Base-by-base conservation (phyloP, 2,113 vertebrate genomes). In the Syngnathoides biaculeatus region DNA sequence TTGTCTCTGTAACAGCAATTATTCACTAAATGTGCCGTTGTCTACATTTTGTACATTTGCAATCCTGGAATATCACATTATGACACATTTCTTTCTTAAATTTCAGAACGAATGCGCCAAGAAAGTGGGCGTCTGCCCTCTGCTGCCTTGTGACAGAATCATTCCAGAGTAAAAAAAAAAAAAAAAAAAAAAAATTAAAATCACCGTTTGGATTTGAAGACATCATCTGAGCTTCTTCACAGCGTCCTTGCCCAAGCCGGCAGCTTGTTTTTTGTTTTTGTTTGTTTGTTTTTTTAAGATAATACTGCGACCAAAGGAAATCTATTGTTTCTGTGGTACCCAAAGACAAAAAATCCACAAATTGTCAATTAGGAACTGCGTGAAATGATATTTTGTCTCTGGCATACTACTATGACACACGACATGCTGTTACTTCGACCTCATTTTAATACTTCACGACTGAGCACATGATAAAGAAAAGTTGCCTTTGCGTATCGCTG, bases 61-160 rank as follows among this genome's bases (percentile, higher is more conserved):
- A 9, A 59, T 38, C n/a, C 30, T 20, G 30, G 30, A 11, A 19
- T 38, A 0, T 8, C 14, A n/a, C 17, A n/a, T 64, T 76, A 19
- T 38, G 0, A 17, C 14, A n/a, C 17, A n/a, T 64, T 76, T 24
- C 9, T 13, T 56, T 58, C 58, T 56, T 8, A 73, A 59, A 55
- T 64, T 73, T 24, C 83, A 92, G 91, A 92, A 92, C 15, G 70
- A 87, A 1, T 82, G 84, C 43, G 91, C 85, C 2, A 78, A 71
- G 56, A 81, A 10, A 13, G 58, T 90, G 2, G 85, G 81, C 0
- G 89, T 87, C n/a, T 79, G 13, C 39, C 65, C 62, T 0, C 81
- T 89, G 52, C 71, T 92, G 71, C 89, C 90, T 0, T 84, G 75
- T 30, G 71, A 90, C 69, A 82, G 77, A 17, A 30, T 86, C 19